Evolutionary conservation across 2,113 vertebrate species (phyloP).

Genomic region (Psophia crepitans): DNA sequence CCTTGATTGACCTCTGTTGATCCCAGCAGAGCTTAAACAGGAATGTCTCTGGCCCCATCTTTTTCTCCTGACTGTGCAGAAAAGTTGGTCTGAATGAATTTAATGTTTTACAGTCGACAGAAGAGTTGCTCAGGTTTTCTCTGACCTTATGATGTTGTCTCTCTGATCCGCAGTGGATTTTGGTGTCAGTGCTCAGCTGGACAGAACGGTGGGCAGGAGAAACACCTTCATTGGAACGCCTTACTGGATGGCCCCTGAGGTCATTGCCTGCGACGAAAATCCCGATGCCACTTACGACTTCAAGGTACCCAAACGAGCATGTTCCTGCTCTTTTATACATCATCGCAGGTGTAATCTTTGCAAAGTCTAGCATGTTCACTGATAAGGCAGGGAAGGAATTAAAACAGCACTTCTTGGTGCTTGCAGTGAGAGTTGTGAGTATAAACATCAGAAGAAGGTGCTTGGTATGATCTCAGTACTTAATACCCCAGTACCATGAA

Average conservation of each 20-base stretch:
- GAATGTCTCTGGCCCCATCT: background rate
- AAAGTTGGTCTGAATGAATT: background rate
- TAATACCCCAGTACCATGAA: background rate
- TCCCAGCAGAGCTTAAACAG: background rate
- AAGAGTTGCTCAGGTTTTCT: background rate
- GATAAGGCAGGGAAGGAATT: background rate
- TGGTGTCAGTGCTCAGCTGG: conserved; percentile 95
- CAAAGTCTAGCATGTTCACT: background rate
- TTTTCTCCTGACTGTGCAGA: background rate
- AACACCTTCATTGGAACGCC: conserved; percentile 98
- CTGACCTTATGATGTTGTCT: background rate
- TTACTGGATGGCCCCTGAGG: conserved; percentile 99
- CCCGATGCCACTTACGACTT: conserved; percentile 98
- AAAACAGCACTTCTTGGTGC: background rate
- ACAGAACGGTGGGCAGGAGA: conserved; percentile 93
- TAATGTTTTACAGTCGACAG: background rate
- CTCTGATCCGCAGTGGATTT: conserved; percentile 85
- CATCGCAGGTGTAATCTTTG: background rate
- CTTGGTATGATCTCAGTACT: background rate
- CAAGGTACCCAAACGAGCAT: conserved; percentile 77
- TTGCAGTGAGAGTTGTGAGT: background rate
- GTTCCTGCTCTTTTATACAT: background rate
- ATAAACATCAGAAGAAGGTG: background rate
- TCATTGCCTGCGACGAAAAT: conserved; percentile 97
- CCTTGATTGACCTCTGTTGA: conserved; percentile 14